Evolutionary conservation across 1,140 invertebrate genomes (phyloP), one percentile per base, ranked within the genome.

Genomic region (Tribolium madens): DNA sequence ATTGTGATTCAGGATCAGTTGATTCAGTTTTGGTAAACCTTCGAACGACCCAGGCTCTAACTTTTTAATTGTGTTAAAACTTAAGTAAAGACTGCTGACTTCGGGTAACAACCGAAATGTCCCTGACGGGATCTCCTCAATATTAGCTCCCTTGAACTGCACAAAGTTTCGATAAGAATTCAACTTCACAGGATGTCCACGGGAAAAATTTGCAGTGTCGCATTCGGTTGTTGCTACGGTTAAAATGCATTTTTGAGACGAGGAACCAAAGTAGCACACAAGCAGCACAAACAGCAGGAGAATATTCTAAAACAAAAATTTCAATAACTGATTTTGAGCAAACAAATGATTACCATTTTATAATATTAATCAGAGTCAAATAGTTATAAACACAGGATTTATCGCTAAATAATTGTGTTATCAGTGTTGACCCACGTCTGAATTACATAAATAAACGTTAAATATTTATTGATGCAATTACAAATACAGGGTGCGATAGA

Each of bases 1-100:
- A 84, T 94, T 94, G 42, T 88, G 83, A 2, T 91, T 87, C 48
- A 94, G 83, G 79, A 90, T 89, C 3, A 94, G 83, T 84, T 93
- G 92, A 86, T 92, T 91, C 26, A 94, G 84, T 36, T 89, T 89
- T 76, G 26, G 47, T 52, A 77, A 73, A n/a, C 76, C 76, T 14
- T 57, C 31, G 52, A 77, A 77, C n/a, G 70, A 50, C 6, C 70
- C 70, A 1, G 42, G 70, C 26, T 72, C 70, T 50, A 72, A 72
- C 26, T 52, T 48, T 52, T 52, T 72, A 50, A 72, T 72, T 52
- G 70, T 31, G 50, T 72, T 72, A 72, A 72, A 72, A 72, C 70
- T 72, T 15, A 72, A 46, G 17, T 72, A 72, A 72, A 72, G 70
- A 46, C 31, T 72, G 46, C 18, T 48, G 18, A 72, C 21, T 72